A percentile compares a stretch with the other conserved stretches of the same genome.
Conservation (phyloP, 2,888 invertebrate species). For the Trissoscelio sp. region DNA sequence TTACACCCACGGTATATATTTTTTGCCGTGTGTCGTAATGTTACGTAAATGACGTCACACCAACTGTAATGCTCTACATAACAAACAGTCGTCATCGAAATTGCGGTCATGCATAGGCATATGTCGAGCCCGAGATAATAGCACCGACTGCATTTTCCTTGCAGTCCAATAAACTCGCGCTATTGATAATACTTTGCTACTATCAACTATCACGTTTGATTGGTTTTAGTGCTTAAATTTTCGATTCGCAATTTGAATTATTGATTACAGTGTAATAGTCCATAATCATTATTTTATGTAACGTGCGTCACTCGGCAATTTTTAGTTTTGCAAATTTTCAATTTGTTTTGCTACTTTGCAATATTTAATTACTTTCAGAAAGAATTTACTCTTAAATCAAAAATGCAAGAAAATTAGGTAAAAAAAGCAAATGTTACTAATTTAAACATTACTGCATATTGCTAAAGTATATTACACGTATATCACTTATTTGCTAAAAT, state of each 20-base stretch:
- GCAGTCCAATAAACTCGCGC: constrained; percentile 24
- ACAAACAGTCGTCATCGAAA: constrained; percentile 60
- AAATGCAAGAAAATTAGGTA: too few species aligned
- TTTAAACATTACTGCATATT: too few species aligned
- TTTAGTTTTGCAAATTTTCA: too few species aligned
- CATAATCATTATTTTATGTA: too few species aligned
- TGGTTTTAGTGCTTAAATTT: not conserved
- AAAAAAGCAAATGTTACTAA: too few species aligned
- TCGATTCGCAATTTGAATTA: constrained; percentile 11
- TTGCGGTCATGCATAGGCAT: constrained; percentile 64
- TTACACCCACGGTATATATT: constrained; percentile 18
- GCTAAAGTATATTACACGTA: too few species aligned
- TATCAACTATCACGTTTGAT: constrained; percentile 22
- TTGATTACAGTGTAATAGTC: not conserved
- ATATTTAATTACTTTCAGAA: too few species aligned
- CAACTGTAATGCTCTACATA: constrained; percentile 57
- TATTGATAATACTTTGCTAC: constrained; percentile 25
- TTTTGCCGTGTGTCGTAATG: constrained; percentile 63
- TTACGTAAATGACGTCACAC: constrained; percentile 63
- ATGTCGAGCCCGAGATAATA: constrained; percentile 20
- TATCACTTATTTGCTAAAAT: too few species aligned
- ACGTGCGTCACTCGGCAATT: too few species aligned
- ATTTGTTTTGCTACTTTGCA: too few species aligned
- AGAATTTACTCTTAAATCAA: too few species aligned
- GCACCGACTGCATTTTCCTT: constrained; percentile 51